Percentiles rank a stretch among this genome's conserved stretches.
phyloP scores from a whole-genome alignment of 2,113 vertebrate genomes.

The Phyllostomus discolor region DNA sequence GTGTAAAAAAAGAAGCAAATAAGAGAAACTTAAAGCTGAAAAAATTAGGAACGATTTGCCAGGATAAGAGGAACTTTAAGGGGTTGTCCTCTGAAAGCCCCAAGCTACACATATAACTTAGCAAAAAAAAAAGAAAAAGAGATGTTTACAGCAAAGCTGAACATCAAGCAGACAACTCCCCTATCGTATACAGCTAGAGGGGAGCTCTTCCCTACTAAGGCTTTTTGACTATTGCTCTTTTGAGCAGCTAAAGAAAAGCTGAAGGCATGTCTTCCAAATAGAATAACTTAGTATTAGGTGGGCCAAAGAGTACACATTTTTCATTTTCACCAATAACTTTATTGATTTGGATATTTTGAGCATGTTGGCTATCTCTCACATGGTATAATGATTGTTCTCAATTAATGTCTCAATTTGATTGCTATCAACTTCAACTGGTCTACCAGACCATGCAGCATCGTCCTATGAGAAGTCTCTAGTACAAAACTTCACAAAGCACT shows the following conservation, averaged over 20 bases:
- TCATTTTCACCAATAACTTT: too few relatives aligned
- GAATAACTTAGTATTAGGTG: conserved; percentile 18
- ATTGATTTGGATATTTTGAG: too few relatives aligned
- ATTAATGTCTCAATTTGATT: too few relatives aligned
- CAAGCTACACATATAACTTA: conserved; percentile 28
- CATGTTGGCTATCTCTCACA: too few relatives aligned
- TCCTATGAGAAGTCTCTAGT: too few relatives aligned
- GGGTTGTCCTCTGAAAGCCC: conserved; percentile 18
- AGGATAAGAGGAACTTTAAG: conserved; percentile 42
- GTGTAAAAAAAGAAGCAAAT: conserved; percentile 34
- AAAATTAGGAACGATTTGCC: conserved; percentile 40
- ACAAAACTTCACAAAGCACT: too few relatives aligned
- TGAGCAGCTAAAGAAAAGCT: conserved; percentile 64
- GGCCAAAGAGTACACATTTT: too few relatives aligned
- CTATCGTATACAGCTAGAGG: not conserved
- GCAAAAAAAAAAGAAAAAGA: not conserved
- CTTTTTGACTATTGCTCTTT: conserved; percentile 37
- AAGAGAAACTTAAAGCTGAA: conserved; percentile 37
- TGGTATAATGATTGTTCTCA: too few relatives aligned
- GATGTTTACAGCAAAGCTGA: conserved; percentile 20
- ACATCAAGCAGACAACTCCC: conserved; percentile 15
- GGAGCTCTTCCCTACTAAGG: conserved; percentile 51
- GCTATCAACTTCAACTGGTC: too few relatives aligned
- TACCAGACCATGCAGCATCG: too few relatives aligned
- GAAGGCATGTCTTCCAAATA: conserved; percentile 79